Evolutionary conservation across 2,113 vertebrate genomes (phyloP).

Genomic region (Poicephalus meyeri): DNA sequence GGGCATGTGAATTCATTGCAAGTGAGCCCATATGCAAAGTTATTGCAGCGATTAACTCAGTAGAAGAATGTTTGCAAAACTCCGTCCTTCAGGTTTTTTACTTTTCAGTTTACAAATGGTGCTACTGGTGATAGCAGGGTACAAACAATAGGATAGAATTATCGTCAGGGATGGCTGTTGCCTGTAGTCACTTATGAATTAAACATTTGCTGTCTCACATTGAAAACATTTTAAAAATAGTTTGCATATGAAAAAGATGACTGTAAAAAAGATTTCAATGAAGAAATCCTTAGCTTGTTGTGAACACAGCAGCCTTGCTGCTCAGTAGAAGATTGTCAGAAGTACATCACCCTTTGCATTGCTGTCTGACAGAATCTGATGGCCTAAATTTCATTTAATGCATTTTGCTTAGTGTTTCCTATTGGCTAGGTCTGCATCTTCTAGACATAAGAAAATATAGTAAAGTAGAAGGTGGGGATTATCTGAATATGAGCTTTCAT

Average conservation of each 20-base stretch:
- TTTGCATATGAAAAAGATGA: constrained; percentile 32
- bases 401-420: neutral
- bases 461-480: neutral
- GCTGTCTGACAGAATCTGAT: neutral
- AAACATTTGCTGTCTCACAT: constrained; percentile 10
- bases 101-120: neutral
- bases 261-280: neutral
- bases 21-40: neutral
- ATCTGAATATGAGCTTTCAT: neutral
- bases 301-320: neutral
- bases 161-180: constrained; percentile 1
- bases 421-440: neutral
- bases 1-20: neutral
- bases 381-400: neutral
- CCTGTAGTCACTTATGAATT: constrained; percentile 34
- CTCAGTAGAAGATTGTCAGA: neutral
- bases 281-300: neutral
- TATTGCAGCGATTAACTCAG: neutral
- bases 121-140: neutral
- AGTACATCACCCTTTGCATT: neutral
- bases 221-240: neutral
- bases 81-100: neutral
- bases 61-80: neutral
- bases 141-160: neutral
- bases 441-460: neutral